A percentile compares a stretch with the other conserved stretches of the same genome.
phyloP scores from a whole-genome alignment of 2,113 vertebrate genomes.

The Mormyrus iriodes region DNA sequence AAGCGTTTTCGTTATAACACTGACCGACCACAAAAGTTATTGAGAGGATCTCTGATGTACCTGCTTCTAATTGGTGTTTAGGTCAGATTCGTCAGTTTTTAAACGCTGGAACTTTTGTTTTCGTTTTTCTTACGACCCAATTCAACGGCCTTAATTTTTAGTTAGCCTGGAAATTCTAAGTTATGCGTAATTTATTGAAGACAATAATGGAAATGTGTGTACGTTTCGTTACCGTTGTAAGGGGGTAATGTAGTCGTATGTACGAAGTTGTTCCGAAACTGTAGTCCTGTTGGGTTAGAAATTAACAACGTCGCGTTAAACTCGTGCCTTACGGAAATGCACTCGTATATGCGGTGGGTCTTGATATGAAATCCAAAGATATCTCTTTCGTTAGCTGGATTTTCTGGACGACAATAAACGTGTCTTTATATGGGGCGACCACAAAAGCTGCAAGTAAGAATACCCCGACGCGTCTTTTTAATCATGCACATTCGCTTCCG shows the following conservation, averaged over 20 bases:
- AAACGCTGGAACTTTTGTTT: background rate
- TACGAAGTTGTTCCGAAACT: background rate
- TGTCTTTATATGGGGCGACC: slow-evolving; percentile 22
- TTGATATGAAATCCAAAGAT: slow-evolving; percentile 53
- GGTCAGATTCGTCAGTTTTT: background rate
- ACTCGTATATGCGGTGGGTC: slow-evolving; percentile 47
- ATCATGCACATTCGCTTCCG: background rate
- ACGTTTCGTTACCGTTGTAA: slow-evolving; percentile 28
- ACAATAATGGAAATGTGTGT: slow-evolving; percentile 41
- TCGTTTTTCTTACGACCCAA: background rate
- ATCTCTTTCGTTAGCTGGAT: slow-evolving; percentile 24
- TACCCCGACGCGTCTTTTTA: background rate
- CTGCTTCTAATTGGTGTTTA: background rate
- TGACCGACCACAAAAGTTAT: background rate
- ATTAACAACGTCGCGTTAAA: slow-evolving; percentile 54
- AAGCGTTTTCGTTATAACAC: background rate
- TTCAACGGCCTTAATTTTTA: slow-evolving; percentile 25
- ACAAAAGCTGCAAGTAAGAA: background rate
- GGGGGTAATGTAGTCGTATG: background rate
- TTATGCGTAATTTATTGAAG: slow-evolving; percentile 62
- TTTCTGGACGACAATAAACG: slow-evolving; percentile 33
- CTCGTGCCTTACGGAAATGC: slow-evolving; percentile 88
- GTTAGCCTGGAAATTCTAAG: slow-evolving; percentile 37
- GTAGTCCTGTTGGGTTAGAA: slow-evolving; percentile 3
- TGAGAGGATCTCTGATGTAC: background rate